A percentile compares a stretch with the other conserved stretches of the same genome.
Evolutionary conservation across 2,113 vertebrate species (phyloP).

Genomic region (Melanocharis versteri): DNA sequence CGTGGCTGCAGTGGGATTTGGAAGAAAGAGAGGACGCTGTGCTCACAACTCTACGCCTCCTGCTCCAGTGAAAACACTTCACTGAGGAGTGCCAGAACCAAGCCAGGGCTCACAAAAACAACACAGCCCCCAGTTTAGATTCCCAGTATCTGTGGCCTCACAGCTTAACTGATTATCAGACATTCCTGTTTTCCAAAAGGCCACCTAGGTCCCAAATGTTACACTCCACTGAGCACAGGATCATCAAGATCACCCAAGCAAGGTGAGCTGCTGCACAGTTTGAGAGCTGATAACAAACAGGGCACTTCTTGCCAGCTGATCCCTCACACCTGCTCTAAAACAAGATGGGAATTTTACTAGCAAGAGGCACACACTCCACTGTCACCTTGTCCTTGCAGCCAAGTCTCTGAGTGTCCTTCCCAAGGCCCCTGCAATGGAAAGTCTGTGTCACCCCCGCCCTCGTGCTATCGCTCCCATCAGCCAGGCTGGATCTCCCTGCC

Average conservation of each 20-base stretch:
- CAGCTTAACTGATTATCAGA: background rate
- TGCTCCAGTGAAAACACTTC: background rate
- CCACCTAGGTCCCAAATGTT: background rate
- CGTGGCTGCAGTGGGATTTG: background rate
- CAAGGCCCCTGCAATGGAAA: background rate
- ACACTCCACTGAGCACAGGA: background rate
- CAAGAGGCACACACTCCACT: background rate
- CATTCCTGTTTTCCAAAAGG: background rate
- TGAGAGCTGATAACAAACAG: background rate
- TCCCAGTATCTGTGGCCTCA: background rate
- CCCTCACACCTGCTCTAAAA: background rate
- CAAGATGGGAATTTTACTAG: background rate
- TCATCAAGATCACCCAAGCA: background rate
- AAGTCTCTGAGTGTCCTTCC: background rate
- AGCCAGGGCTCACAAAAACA: background rate
- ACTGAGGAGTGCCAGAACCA: background rate
- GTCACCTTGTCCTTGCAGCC: background rate
- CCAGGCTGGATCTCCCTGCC: conserved; percentile 27
- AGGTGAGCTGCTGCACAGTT: background rate
- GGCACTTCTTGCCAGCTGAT: background rate
- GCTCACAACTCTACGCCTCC: accelerated
- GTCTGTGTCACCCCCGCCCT: background rate
- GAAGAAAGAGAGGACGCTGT: background rate
- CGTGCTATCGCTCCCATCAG: background rate
- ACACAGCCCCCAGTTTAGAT: background rate